Conservation (phyloP, 2,797 vertebrate species). For the Alca torda region DNA sequence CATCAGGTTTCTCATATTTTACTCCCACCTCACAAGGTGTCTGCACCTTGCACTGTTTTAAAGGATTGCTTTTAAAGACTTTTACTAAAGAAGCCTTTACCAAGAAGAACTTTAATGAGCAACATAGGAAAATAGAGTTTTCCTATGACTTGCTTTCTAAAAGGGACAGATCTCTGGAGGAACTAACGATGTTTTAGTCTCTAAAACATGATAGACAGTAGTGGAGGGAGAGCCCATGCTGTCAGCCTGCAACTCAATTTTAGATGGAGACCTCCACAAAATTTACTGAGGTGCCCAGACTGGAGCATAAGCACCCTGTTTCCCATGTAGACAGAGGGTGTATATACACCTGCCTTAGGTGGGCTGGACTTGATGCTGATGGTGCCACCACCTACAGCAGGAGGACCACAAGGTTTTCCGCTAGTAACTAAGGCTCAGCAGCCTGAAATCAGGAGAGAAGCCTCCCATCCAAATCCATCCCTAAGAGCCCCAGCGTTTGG, state of each 20-base stretch:
- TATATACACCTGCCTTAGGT: too few species aligned
- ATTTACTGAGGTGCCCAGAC: background rate
- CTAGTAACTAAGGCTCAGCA: background rate
- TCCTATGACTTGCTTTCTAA: background rate
- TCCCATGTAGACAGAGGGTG: background rate
- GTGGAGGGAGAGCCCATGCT: background rate
- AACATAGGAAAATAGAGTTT: accelerated
- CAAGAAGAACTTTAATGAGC: background rate
- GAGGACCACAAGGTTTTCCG: background rate
- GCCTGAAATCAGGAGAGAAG: background rate
- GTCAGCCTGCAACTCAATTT: background rate
- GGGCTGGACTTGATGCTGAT: background rate
- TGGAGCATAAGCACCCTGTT: background rate
- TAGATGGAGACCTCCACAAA: background rate
- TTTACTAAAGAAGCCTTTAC: background rate
- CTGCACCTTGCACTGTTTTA: background rate
- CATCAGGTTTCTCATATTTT: background rate
- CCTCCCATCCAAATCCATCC: background rate
- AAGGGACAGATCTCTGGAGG: background rate
- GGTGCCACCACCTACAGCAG: background rate
- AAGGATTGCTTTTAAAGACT: background rate
- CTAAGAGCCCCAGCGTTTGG: background rate
- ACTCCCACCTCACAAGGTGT: background rate
- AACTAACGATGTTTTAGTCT: background rate
- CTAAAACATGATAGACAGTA: background rate